phyloP scores from a whole-genome alignment of 2,888 invertebrate genomes.

The Drosophila stalkeri region DNA sequence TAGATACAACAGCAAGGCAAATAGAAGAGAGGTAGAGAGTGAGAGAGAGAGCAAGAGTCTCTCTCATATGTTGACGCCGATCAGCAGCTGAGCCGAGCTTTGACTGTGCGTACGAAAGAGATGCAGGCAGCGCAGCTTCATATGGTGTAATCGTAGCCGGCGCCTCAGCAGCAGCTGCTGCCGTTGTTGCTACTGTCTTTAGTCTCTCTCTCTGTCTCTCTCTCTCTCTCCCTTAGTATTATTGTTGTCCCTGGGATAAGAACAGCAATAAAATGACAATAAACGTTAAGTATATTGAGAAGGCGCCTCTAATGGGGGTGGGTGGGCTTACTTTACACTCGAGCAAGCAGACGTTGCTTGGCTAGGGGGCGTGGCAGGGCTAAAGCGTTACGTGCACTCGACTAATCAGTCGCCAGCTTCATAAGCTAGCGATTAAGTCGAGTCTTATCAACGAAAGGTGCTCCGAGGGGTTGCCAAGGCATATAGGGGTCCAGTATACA shows the following conservation, averaged over 20 bases:
- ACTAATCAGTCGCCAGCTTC: slow-evolving; percentile 49
- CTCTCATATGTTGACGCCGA: slow-evolving; percentile 9
- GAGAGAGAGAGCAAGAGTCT: slow-evolving; percentile 3
- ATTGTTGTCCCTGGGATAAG: slow-evolving; percentile 25
- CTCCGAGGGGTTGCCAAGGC: slow-evolving; percentile 7
- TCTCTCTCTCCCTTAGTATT: neutral
- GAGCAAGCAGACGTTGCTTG: slow-evolving; percentile 28
- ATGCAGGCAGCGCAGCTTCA: slow-evolving; percentile 24
- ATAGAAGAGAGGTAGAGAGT: neutral
- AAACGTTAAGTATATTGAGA: slow-evolving; percentile 43
- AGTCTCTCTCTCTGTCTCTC: neutral
- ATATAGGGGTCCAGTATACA: neutral
- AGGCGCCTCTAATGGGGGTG: slow-evolving; percentile 25
- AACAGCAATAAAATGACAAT: slow-evolving; percentile 55
- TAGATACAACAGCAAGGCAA: slow-evolving; percentile 10
- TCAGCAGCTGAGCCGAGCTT: slow-evolving; percentile 49
- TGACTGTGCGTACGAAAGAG: neutral
- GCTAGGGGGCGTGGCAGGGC: slow-evolving; percentile 1
- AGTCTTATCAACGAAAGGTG: slow-evolving; percentile 40
- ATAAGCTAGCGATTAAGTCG: slow-evolving; percentile 43
- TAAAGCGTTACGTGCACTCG: slow-evolving; percentile 42
- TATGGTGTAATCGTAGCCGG: slow-evolving; percentile 53
- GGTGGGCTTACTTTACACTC: slow-evolving; percentile 44
- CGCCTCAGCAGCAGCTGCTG: slow-evolving; percentile 2
- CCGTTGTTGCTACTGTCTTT: neutral